A percentile compares a stretch with the other conserved stretches of the same genome.
Evolutionary conservation across 2,113 vertebrate species (phyloP).

Genomic region (Planiliza haematocheilus): DNA sequence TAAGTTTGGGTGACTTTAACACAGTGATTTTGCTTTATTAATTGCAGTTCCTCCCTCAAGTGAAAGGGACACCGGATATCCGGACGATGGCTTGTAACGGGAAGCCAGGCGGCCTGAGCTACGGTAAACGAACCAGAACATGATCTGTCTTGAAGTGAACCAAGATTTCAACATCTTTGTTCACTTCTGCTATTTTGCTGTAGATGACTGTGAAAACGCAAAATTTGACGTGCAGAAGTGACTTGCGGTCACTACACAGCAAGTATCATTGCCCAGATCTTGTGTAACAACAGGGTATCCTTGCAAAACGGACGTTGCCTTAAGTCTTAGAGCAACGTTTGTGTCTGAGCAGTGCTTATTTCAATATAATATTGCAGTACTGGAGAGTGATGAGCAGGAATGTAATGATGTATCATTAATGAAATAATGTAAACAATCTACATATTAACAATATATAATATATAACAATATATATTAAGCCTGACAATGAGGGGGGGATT

Average conservation of each 20-base stretch:
- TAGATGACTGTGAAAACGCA: constrained; percentile 72
- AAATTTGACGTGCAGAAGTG: constrained; percentile 72
- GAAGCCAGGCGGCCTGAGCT: constrained; percentile 70
- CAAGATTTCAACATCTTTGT: constrained; percentile 78
- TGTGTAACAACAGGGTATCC: constrained; percentile 64
- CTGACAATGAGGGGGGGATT: too few relatives aligned
- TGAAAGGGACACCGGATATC: constrained; percentile 69
- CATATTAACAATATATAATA: too few relatives aligned
- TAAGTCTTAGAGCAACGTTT: constrained; percentile 35
- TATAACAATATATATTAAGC: too few relatives aligned
- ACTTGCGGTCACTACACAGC: constrained; percentile 78
- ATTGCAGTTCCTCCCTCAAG: constrained; percentile 46
- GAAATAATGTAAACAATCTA: too few relatives aligned
- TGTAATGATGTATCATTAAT: neutral
- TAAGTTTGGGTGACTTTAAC: constrained; percentile 13
- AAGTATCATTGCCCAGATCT: constrained; percentile 65
- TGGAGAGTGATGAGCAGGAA: neutral
- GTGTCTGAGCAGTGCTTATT: constrained; percentile 17
- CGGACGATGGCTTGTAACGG: constrained; percentile 68
- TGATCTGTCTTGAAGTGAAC: constrained; percentile 72
- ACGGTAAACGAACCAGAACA: constrained; percentile 74
- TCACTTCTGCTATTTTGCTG: constrained; percentile 79
- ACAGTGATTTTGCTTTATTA: constrained; percentile 35
- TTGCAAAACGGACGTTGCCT: constrained; percentile 63
- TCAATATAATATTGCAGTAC: neutral